Conservation (phyloP, 2,888 invertebrate genomes). For the Crematogaster levior region DNA sequence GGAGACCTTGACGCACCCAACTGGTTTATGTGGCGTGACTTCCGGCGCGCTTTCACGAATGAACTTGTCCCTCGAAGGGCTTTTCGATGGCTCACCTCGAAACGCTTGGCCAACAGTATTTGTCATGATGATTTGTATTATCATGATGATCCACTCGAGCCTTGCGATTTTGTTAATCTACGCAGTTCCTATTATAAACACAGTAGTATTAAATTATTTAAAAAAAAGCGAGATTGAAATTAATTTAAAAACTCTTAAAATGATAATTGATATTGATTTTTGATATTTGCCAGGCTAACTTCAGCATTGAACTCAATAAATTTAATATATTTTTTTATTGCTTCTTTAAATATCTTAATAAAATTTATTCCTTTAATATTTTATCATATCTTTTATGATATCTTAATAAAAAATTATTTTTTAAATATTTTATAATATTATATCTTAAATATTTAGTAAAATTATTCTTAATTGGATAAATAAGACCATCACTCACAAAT, state of each 20-base stretch:
- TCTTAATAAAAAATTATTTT: too few relatives aligned
- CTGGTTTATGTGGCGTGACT: slow-evolving; percentile 71
- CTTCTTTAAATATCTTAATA: too few relatives aligned
- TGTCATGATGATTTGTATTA: neutral
- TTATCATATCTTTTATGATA: too few relatives aligned
- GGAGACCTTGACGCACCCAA: slow-evolving; percentile 74
- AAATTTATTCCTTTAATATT: too few relatives aligned
- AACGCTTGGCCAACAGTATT: slow-evolving; percentile 12
- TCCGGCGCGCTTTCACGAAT: slow-evolving; percentile 71
- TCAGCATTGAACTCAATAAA: too few relatives aligned
- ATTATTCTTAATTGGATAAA: too few relatives aligned
- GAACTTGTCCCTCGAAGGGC: slow-evolving; percentile 59
- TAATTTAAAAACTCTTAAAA: neutral
- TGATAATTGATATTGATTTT: too few relatives aligned
- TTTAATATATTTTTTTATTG: too few relatives aligned
- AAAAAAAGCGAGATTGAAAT: neutral
- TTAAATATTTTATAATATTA: too few relatives aligned
- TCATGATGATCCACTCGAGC: slow-evolving; percentile 22
- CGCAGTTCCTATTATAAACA: neutral
- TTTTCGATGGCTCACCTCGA: slow-evolving; percentile 58
- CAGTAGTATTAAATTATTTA: neutral
- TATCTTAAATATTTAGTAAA: too few relatives aligned
- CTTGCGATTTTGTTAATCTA: neutral
- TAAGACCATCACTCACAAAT: too few relatives aligned
- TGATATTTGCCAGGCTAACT: too few relatives aligned